phyloP scores from a whole-genome alignment of 92 coral and sea anemone species.

The Epizoanthus stellaris region DNA sequence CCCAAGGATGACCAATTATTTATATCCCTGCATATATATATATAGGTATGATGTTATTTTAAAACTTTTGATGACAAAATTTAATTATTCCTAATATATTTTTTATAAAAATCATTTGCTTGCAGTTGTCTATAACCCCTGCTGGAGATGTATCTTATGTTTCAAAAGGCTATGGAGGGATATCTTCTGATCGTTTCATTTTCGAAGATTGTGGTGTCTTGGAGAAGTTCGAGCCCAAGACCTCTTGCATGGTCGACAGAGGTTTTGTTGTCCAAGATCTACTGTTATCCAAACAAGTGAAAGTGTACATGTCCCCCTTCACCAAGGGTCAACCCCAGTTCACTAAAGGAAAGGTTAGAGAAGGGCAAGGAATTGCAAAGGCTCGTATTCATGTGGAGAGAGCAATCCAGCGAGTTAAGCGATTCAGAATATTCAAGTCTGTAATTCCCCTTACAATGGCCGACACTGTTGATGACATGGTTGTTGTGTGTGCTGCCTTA shows the following conservation, averaged over 20 bases:
- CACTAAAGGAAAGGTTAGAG: conserved; percentile 37
- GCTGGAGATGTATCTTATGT: conserved; percentile 59
- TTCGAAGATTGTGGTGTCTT: conserved; percentile 46
- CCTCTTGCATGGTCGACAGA: conserved; percentile 54
- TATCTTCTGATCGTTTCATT: conserved; percentile 47
- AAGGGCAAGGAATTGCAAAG: conserved; percentile 38
- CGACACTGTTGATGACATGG: conserved; percentile 45
- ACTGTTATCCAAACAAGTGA: conserved; percentile 45
- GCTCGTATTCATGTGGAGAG: conserved; percentile 50
- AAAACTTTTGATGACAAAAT: too few relatives aligned
- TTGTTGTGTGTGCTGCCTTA: conserved; percentile 35
- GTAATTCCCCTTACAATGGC: conserved; percentile 40
- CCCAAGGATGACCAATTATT: too few relatives aligned
- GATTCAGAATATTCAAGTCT: conserved; percentile 31
- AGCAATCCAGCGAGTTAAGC: conserved; percentile 41
- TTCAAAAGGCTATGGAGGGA: conserved; percentile 59
- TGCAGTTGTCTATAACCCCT: conserved; percentile 40
- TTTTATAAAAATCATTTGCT: neutral
- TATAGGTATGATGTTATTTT: too few relatives aligned
- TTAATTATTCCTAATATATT: too few relatives aligned
- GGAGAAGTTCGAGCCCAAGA: conserved; percentile 41
- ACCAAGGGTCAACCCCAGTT: conserved; percentile 43
- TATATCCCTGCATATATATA: too few relatives aligned
- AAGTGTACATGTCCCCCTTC: conserved; percentile 43
- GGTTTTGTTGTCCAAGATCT: conserved; percentile 60